Evolutionary conservation across 1,140 invertebrate species (phyloP).

Genomic region (Hyles vespertilio): DNA sequence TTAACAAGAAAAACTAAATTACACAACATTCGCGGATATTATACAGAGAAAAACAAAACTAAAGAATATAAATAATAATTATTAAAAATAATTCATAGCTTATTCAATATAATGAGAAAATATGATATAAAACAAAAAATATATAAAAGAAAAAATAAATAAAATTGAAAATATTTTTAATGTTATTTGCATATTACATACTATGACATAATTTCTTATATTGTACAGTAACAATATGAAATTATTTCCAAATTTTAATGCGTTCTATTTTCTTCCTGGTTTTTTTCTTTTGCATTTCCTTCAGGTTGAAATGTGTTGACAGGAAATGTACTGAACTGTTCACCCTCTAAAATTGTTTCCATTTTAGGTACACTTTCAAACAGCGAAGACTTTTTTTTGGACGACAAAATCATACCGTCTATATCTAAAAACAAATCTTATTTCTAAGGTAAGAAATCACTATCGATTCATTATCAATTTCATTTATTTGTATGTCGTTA

Average conservation of each 20-base stretch:
- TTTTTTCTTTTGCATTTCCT: background rate
- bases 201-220: no score
- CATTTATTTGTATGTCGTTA: conserved; percentile 29
- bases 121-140: background rate
- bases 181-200: no score
- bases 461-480: conserved; percentile 37
- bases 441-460: conserved; percentile 41
- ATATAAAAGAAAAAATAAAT: background rate
- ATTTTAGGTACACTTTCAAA: conserved; percentile 48
- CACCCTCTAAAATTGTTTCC: conserved; percentile 48
- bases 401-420: conserved; percentile 24
- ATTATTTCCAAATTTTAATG: background rate
- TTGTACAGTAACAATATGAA: no score
- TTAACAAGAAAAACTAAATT: background rate
- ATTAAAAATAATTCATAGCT: no score
- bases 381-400: conserved; percentile 38
- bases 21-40: no score
- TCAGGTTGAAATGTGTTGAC: conserved; percentile 10
- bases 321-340: conserved; percentile 30
- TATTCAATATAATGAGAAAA: no score
- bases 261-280: background rate
- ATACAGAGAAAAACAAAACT: no score
- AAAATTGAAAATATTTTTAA: no score
- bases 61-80: no score
- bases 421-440: conserved; percentile 27